Evolutionary conservation across 2,113 vertebrate species (phyloP).

Genomic region (Syngnathoides biaculeatus): DNA sequence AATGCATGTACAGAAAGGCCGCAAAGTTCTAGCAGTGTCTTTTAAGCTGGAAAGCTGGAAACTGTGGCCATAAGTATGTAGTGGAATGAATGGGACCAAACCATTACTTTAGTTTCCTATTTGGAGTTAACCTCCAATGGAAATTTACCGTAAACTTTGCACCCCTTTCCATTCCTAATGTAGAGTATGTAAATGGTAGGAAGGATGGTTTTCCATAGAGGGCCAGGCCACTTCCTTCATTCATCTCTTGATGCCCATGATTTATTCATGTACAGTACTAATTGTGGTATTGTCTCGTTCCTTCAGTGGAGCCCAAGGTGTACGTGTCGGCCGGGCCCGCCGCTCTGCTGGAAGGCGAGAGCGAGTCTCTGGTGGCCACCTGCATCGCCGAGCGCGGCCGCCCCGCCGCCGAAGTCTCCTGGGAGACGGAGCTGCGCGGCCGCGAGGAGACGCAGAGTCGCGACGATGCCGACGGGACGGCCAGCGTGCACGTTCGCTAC

Average conservation of each 20-base stretch:
- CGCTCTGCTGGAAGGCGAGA: conserved; percentile 83
- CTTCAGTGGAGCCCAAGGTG: conserved; percentile 89
- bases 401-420: conserved; percentile 85
- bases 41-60: too few species aligned
- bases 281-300: conserved; percentile 17
- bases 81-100: too few species aligned
- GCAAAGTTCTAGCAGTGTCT: too few species aligned
- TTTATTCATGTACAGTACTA: conserved; percentile 59
- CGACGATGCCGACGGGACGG: conserved; percentile 82
- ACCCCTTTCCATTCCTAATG: conserved; percentile 59
- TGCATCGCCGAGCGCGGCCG: conserved; percentile 90
- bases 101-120: too few species aligned
- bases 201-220: conserved; percentile 39
- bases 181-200: conserved; percentile 39
- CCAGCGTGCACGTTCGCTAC: conserved; percentile 80
- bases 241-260: conserved; percentile 46
- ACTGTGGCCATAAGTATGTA: too few species aligned
- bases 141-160: background rate
- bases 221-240: conserved; percentile 31
- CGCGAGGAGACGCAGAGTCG: conserved; percentile 73
- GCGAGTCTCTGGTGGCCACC: conserved; percentile 84
- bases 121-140: too few species aligned
- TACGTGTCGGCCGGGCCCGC: conserved; percentile 81
- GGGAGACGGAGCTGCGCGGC: conserved; percentile 85
- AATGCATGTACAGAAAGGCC: too few species aligned